Evolutionary conservation across 2,113 vertebrate genomes (phyloP).

Genomic region (Sialia sialis): DNA sequence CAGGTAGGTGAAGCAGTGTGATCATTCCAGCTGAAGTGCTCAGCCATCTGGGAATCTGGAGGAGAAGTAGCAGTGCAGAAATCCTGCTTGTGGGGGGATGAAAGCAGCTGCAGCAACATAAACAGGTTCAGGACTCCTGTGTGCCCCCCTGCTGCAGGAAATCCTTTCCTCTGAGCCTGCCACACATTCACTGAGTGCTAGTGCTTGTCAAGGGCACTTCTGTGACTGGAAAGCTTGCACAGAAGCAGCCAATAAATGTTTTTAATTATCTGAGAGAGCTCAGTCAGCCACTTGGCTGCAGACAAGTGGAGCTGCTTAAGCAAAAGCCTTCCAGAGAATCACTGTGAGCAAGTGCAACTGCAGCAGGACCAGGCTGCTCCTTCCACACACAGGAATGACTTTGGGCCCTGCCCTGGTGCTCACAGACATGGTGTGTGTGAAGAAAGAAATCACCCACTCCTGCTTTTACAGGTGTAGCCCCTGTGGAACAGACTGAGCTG

Average conservation of each 20-base stretch:
- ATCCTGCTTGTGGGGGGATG: rapidly evolving
- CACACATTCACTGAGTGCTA: not conserved
- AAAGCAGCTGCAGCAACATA: not conserved
- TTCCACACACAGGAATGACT: not conserved
- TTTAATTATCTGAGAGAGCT: not conserved
- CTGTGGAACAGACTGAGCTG: not conserved
- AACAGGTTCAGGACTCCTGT: not conserved
- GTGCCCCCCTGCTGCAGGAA: not conserved
- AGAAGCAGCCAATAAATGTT: not conserved
- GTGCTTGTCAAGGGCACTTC: not conserved
- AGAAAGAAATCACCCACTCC: not conserved
- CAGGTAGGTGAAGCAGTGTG: not conserved
- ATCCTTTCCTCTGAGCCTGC: not conserved
- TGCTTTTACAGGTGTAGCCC: not conserved
- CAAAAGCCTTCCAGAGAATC: not conserved
- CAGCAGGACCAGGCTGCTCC: not conserved
- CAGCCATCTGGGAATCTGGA: not conserved
- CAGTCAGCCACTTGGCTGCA: not conserved
- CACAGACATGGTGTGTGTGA: not conserved
- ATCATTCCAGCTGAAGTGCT: not conserved
- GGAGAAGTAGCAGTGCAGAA: not conserved
- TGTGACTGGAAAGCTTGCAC: not conserved
- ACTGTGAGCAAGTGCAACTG: not conserved
- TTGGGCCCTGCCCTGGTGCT: not conserved
- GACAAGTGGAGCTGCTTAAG: not conserved